Evolutionary conservation across 30 jellyfish, hydroid and myxozoan species (phyloP), one percentile per base, ranked within the genome.

Genomic region (Clytia hemisphaerica): DNA sequence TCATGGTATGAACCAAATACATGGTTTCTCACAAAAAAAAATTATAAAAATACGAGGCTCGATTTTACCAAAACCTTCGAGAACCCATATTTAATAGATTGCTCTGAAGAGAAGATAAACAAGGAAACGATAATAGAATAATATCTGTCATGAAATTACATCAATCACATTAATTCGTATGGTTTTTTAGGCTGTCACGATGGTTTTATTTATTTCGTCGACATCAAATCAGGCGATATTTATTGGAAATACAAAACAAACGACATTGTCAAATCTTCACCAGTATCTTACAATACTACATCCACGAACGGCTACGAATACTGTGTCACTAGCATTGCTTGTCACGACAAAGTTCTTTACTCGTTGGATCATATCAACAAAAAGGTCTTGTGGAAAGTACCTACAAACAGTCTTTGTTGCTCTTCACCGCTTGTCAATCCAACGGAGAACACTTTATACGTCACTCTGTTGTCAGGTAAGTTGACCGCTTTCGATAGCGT

Each of bases 131-230:
- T n/a, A n/a, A n/a, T n/a, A n/a, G n/a, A n/a, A n/a, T n/a, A n/a
- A n/a, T n/a, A n/a, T n/a, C n/a, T n/a, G n/a, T n/a, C n/a, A n/a
- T n/a, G n/a, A n/a, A n/a, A n/a, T n/a, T n/a, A n/a, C n/a, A n/a
- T n/a, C 28, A 59, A 7, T 26, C 30, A 51, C 21, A 9, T 51
- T 51, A 22, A 51, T 51, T 22, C 21, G 26, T 9, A 7, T 51
- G 12, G 18, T 57, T 57, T 57, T 72, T 7, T 58, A 85, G 96
- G 96, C 10, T 85, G 96, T 73, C 73, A 85, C 50, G 96, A 85
- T 60, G 70, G 76, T 22, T 40, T 4, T 25, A 44, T 85, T 15
- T 85, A 85, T 80, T 51, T 79, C 25, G 66, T 85, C 22, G 45
- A 85, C 35, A 58, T 77, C 18, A 7, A 22, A 9, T 35, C 73